Base-by-base conservation (phyloP, 2,888 invertebrate genomes). In the Leptopterna dolabrata region DNA sequence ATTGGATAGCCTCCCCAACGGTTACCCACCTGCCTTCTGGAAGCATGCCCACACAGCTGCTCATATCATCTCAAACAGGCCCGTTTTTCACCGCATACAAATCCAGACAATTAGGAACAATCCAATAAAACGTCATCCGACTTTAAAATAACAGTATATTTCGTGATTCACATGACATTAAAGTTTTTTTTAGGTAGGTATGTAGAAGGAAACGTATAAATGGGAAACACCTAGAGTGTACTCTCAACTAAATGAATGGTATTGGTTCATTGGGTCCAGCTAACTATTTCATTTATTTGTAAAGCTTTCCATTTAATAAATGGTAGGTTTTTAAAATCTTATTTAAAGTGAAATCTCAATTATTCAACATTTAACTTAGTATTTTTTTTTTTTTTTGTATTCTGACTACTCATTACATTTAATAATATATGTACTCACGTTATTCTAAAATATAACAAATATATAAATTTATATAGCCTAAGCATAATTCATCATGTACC, bases 401-500 rank as follows among this genome's bases (percentile, higher is more conserved):
- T 41, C 43, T 78, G 78, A 78, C 78, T 85, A 73, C n/a, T 73
- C 55, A 47, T 45, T 85, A 85, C 45, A 63, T 76, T 86, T 29
- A 86, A 78, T 86, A 55, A 78, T 43, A 55, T 76, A 51, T 63
- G n/a, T n/a, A n/a, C n/a, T 55, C 19, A 24, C 47, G 70, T 84
- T 84, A 84, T 51, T 63, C 86, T 86, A 86, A 86, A 86, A 86
- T 86, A 86, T 86, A 86, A 86, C 86, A 86, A 86, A 86, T 86
- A 86, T 86, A 86, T 86, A 86, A 86, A 80, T 86, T 86, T 86
- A 41, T 86, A 71, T 86, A 85, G 85, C 76, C 85, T 85, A 85
- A 71, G 73, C 85, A 85, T 85, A 85, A 85, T 73, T 63, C 71
- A 43, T 63, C 63, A 63, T 63, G 63, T 55, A 51, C 29, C 51